Base-by-base conservation (phyloP, 2,797 vertebrate genomes). In the Megalops cyprinoides region DNA sequence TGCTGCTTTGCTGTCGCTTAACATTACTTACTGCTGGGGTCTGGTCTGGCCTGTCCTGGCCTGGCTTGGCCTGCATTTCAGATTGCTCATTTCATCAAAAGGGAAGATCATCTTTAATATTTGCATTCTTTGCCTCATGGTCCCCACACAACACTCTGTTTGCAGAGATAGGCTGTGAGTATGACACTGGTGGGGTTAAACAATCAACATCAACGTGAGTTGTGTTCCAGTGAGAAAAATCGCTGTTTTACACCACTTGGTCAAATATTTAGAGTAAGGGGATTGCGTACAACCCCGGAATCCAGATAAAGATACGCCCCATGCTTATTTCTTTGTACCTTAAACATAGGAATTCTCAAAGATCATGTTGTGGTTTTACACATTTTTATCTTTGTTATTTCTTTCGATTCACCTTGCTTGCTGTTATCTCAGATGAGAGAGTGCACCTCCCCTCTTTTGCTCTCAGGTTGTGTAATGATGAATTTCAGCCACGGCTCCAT, bases 401-500 rank as follows among this genome's bases (percentile, higher is more conserved):
- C 15, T 14, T 25, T 1, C 23, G 74, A 74, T 25, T 74, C 44
- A 44, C 15, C 10, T 14, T 44, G 20, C 23, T 8, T 74, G 69
- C n/a, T 46, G 31, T 74, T 49, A 48, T 18, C 46, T 49, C 23
- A 42, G 44, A 25, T 44, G 39, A 58, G 53, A 62, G 14, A 23
- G 37, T 18, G 28, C 23, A 77, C 31, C 46, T 46, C n/a, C 23
- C 34, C 55, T 20, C 62, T 74, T 53, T 58, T 18, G 20, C 20
- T 18, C 49, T 15, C 12, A 67, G 28, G 25, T 79, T 79, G 77
- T 23, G 0, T 53, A 85, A 84, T 53, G 37, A 85, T 78, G 79
- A 31, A 78, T 85, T 67, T 67, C 1, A 78, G 80, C 76, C 62
- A 85, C 15, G 86, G 89, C 87, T 89, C 75, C 81, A 49, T 82